Conservation (phyloP, 2,797 vertebrate genomes). For the Strix occidentalis region DNA sequence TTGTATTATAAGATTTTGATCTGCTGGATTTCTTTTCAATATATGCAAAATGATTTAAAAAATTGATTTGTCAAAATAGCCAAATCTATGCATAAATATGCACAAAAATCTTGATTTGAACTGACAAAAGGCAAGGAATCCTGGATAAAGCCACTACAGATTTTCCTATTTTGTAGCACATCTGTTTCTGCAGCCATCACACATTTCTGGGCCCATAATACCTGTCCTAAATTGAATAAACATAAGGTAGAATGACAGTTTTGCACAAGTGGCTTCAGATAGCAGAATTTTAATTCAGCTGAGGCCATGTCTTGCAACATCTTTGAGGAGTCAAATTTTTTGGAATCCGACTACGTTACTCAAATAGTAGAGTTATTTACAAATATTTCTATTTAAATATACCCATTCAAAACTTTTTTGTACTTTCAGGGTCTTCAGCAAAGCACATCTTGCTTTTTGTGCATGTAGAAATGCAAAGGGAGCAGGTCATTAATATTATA, state of each 20-base stretch:
- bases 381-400: neutral
- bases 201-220: neutral
- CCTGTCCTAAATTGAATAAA: neutral
- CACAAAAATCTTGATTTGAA: neutral
- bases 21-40: neutral
- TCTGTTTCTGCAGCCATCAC: neutral
- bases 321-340: neutral
- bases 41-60: fast-evolving
- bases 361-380: neutral
- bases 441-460: neutral
- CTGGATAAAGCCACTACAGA: neutral
- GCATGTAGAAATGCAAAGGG: neutral
- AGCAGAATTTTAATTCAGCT: neutral
- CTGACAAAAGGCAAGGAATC: neutral
- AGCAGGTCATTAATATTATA: neutral
- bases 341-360: fast-evolving
- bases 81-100: fast-evolving
- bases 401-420: neutral
- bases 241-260: neutral
- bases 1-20: neutral
- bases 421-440: neutral
- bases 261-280: neutral
- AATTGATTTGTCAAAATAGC: fast-evolving
- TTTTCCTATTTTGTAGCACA: neutral
- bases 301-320: fast-evolving